Percentiles rank a stretch among this genome's conserved stretches.
Evolutionary conservation across 1,140 invertebrate genomes (phyloP).

Genomic region (Drosophila nasuta): DNA sequence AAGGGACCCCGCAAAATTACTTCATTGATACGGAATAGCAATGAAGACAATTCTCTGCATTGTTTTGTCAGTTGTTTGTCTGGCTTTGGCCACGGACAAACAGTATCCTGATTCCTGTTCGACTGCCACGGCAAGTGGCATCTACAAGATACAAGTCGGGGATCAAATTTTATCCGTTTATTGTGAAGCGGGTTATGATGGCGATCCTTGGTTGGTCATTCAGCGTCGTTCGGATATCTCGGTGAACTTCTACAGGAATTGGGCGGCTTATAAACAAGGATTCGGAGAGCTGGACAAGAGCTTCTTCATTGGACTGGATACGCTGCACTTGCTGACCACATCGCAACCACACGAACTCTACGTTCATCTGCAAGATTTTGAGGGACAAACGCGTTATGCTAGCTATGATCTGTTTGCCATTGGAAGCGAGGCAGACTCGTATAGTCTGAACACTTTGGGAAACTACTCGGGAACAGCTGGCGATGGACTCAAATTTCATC

Average conservation of each 20-base stretch:
- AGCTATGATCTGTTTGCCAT: conserved; percentile 19
- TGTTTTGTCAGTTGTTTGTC: conserved; percentile 4
- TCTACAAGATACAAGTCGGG: conserved; percentile 25
- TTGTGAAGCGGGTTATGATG: conserved; percentile 6
- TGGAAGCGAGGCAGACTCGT: conserved; percentile 23
- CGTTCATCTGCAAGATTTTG: conserved; percentile 34
- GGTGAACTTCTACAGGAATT: conserved; percentile 35
- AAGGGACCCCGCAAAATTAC: conserved; percentile 1
- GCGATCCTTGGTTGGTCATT: conserved; percentile 30
- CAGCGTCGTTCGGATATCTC: conserved; percentile 20
- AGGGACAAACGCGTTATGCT: conserved; percentile 8
- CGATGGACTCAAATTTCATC: conserved; percentile 46
- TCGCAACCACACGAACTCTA: conserved; percentile 5
- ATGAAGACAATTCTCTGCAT: conserved; percentile 17
- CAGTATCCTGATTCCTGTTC: conserved; percentile 16
- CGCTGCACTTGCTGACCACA: conserved; percentile 5
- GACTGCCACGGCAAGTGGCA: conserved; percentile 28
- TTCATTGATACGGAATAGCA: neutral
- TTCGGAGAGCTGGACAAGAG: conserved; percentile 17
- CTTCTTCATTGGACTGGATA: conserved; percentile 36
- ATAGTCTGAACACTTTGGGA: conserved; percentile 27
- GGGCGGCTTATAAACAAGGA: conserved; percentile 17
- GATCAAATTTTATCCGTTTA: conserved; percentile 19
- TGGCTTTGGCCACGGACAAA: neutral
- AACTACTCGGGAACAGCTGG: conserved; percentile 52